Conservation (phyloP, 2,113 vertebrate genomes). For the Mustela nigripes region DNA sequence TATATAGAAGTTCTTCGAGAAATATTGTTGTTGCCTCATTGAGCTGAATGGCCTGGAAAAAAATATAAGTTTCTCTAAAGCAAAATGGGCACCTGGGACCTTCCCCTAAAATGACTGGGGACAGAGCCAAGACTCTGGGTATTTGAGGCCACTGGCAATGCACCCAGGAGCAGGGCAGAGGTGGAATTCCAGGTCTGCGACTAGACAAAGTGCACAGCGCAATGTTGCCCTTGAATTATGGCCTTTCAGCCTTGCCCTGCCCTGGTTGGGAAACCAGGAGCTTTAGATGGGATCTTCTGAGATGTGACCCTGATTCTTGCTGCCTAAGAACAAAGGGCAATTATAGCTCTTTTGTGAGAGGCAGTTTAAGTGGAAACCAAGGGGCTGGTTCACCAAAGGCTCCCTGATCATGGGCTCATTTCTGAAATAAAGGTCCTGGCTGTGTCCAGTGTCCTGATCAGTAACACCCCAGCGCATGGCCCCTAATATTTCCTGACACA, state of each 20-base stretch:
- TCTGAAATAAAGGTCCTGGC: neutral
- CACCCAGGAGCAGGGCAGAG: neutral
- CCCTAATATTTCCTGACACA: neutral
- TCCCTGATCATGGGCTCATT: neutral
- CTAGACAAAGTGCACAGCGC: too few species aligned
- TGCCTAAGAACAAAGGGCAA: slow-evolving; percentile 56
- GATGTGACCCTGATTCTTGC: slow-evolving; percentile 58
- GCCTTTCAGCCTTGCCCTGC: neutral
- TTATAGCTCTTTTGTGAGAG: slow-evolving; percentile 54
- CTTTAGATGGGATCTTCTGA: slow-evolving; percentile 50
- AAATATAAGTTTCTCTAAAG: slow-evolving; percentile 1
- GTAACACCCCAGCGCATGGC: neutral
- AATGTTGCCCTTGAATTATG: neutral
- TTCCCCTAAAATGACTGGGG: neutral
- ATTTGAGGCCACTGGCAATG: neutral
- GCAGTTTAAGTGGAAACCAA: slow-evolving; percentile 14
- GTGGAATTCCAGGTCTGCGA: neutral
- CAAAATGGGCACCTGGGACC: neutral
- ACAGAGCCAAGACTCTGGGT: neutral
- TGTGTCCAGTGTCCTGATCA: neutral
- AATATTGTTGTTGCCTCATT: neutral
- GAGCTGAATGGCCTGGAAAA: neutral
- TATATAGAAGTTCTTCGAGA: neutral
- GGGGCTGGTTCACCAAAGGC: neutral
- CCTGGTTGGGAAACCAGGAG: slow-evolving; percentile 2